phyloP scores from a whole-genome alignment of 2,888 invertebrate genomes.

The Cyaniris semiargus region DNA sequence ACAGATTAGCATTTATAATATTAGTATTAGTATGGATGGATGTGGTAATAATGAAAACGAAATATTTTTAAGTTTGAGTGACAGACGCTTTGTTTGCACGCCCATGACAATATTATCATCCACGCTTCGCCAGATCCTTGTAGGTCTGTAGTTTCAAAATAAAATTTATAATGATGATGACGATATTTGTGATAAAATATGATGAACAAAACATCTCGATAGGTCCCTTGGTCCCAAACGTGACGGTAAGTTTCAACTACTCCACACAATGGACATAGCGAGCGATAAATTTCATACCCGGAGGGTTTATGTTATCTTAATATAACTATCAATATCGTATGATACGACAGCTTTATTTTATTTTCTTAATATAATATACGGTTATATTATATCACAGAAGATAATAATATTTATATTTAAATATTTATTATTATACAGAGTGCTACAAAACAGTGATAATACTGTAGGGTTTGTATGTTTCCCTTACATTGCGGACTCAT shows the following conservation, averaged over 20 bases:
- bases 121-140: not conserved
- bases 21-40: no score
- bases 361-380: not conserved
- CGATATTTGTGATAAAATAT: not conserved
- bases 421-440: no score
- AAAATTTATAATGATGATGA: not conserved
- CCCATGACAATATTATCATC: not conserved
- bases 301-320: slow-evolving; percentile 12
- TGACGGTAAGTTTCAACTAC: slow-evolving; percentile 21
- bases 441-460: no score
- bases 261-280: not conserved
- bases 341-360: not conserved
- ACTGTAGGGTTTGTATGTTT: no score
- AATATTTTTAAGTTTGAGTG: no score
- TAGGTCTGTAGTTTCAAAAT: not conserved
- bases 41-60: no score
- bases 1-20: no score
- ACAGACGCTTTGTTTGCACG: no score
- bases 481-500: no score
- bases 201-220: not conserved
- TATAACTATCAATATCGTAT: not conserved
- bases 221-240: slow-evolving; percentile 6
- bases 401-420: no score
- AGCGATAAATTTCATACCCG: slow-evolving; percentile 1
- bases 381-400: no score